Evolutionary conservation across 2,888 invertebrate species (phyloP), one percentile per base, ranked within the genome.

Genomic region (Ormyrus thymus): DNA sequence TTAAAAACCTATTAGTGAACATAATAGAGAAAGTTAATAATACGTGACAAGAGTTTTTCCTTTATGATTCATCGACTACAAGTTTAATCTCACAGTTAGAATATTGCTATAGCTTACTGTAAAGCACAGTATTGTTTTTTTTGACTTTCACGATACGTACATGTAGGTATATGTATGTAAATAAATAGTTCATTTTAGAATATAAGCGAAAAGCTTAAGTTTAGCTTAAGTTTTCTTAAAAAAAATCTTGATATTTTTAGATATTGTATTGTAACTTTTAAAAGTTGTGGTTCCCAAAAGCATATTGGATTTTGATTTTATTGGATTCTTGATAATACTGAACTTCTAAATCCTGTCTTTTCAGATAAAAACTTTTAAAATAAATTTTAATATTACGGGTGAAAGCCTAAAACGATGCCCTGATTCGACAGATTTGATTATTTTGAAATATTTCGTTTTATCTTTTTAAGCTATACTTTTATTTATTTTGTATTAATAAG

Each of bases 21-120:
- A 70, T 64, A 66, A 50, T 58, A 48, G 55, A 7, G 45, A 55
- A 53, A 62, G 53, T 65, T 66, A 65, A 8, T 61, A 55, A 43
- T 51, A 75, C 70, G 59, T 6, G 59, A 68, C 46, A 72, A 78
- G 62, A 73, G 61, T 70, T 73, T 46, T 55, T 10, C 11, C 64
- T 77, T 65, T 70, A 80, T 74, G 79, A 81, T 80, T 82, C 76
- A 80, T 79, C 75, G 72, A 75, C 73, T 83, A 83, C 81, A 83
- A 78, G 81, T 82, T 83, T 83, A 84, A 82, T 84, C 81, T 84
- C 84, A 85, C 84, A 85, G 82, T 85, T 82, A 81, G 70, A 68
- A 82, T 84, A 85, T 84, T 85, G 83, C 84, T 84, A 84, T 81
- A 84, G 46, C 53, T 77, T 53, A 15, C 77, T 74, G 69, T 15